Conservation (phyloP, 2,113 vertebrate species). For the Cnemophilus loriae region DNA sequence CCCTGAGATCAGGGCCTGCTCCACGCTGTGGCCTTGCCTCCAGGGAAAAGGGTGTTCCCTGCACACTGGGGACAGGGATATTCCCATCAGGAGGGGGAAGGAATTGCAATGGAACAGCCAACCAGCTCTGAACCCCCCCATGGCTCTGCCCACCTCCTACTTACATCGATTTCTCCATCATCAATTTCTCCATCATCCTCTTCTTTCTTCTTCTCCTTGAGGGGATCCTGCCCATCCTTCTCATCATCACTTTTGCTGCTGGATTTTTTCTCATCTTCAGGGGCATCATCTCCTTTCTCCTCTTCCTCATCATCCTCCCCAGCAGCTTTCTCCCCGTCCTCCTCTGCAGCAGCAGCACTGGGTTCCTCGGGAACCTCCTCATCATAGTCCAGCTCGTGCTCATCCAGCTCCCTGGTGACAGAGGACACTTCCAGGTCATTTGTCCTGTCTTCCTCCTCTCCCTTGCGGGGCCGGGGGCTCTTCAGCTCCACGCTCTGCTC, state of each 20-base stretch:
- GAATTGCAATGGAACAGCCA: background rate
- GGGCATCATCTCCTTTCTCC: conserved; percentile 69
- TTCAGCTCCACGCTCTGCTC: conserved; percentile 62
- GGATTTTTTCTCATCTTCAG: conserved; percentile 52
- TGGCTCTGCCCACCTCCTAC: conserved; percentile 52
- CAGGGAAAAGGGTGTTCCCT: background rate
- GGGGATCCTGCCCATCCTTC: conserved; percentile 74
- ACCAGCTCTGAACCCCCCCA: background rate
- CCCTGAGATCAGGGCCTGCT: background rate
- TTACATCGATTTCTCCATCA: conserved; percentile 97
- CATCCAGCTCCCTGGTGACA: conserved; percentile 90
- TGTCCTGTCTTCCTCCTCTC: conserved; percentile 62
- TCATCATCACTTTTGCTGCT: conserved; percentile 56
- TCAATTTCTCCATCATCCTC: conserved; percentile 96
- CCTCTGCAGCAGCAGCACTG: conserved; percentile 68
- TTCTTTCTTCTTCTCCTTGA: conserved; percentile 91
- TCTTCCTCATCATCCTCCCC: conserved; percentile 82
- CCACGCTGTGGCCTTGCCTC: background rate
- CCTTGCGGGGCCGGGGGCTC: conserved; percentile 38
- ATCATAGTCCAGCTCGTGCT: conserved; percentile 95
- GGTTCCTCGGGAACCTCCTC: conserved; percentile 95
- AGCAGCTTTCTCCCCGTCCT: conserved; percentile 76
- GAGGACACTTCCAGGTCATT: conserved; percentile 88
- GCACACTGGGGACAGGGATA: background rate
- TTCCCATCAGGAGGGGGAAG: background rate